Evolutionary conservation across 2,797 vertebrate genomes (phyloP).

Genomic region (Danio aesculapii): DNA sequence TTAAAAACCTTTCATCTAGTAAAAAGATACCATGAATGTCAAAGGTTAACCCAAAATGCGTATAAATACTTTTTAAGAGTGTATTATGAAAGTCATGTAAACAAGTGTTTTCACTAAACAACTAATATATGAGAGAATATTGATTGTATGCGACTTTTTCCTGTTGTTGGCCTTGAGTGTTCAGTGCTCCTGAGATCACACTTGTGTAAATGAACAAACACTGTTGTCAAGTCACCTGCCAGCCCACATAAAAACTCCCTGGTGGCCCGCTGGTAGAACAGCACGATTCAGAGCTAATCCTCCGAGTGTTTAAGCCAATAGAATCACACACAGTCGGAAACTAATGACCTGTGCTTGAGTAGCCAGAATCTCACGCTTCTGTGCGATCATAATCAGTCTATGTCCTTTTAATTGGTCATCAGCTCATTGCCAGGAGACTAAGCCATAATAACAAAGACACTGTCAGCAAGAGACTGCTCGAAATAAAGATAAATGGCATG

Average conservation of each 20-base stretch:
- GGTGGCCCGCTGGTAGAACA: not conserved
- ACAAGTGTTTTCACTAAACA: not conserved
- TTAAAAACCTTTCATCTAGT: not conserved
- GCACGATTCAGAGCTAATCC: not conserved
- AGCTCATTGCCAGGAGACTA: constrained; percentile 7
- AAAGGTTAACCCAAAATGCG: not conserved
- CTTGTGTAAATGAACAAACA: constrained; percentile 12
- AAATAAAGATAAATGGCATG: constrained; percentile 10
- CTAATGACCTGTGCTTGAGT: constrained; percentile 2
- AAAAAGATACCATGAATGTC: not conserved
- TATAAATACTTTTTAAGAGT: not conserved
- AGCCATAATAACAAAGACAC: not conserved
- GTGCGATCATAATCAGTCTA: not conserved
- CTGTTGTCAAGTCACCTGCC: constrained; percentile 10
- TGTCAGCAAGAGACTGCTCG: not conserved
- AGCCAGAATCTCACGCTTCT: not conserved
- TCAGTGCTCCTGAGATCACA: not conserved
- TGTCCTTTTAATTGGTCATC: constrained; percentile 2
- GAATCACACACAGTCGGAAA: constrained; percentile 4
- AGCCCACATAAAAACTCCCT: not conserved
- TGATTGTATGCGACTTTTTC: not conserved
- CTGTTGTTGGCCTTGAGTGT: not conserved
- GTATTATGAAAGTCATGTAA: not conserved
- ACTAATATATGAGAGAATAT: too few relatives aligned
- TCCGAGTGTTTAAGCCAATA: constrained; percentile 4